Evolutionary conservation across 2,797 vertebrate species (phyloP), one percentile per base, ranked within the genome.

Genomic region (Notolabrus celidotus): DNA sequence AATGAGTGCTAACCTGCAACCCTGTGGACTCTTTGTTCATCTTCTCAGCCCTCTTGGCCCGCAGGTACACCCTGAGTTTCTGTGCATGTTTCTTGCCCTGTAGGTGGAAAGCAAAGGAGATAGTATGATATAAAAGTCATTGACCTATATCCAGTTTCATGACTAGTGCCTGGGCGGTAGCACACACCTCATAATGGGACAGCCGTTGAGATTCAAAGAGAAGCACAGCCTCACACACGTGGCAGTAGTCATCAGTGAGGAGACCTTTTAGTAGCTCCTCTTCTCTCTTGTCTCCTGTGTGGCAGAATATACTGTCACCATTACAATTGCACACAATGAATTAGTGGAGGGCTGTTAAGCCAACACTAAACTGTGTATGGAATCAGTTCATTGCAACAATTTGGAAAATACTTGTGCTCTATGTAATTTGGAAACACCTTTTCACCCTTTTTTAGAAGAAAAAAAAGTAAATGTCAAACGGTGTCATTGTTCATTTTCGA

Each of bases 51-150:
- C 81, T 89, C 23, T 71, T 92, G 41, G 80, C 85, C 45, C 93
- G 92, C 79, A 96, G 81, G 75, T 94, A 95, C 54, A 92, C 66
- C 33, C 73, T 92, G 73, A 97, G 86, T 81, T 95, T 96, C 76
- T 94, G 93, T 71, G 94, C 90, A 46, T 97, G 96, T 59, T 91
- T 96, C 92, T 96, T 96, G 69, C 97, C 96, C 96, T 98, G 82
- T 68, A 91, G 65, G 42, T 12, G 10, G 47, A 10, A 29, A 16
- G 74, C 0, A 80, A 5, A 9, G 4, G 4, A 76, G 14, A 67
- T 7, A 29, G 42, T 12, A 57, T 10, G 41, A 58, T 11, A 8
- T 57, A 60, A 67, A 20, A 11, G 16, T 39, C 8, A 67, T 58
- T 14, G 58, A 54, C 51, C 22, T 16, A 33, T 0, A 9, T 4